phyloP scores from a whole-genome alignment of 2,797 vertebrate species.

The Pristis pectinata region DNA sequence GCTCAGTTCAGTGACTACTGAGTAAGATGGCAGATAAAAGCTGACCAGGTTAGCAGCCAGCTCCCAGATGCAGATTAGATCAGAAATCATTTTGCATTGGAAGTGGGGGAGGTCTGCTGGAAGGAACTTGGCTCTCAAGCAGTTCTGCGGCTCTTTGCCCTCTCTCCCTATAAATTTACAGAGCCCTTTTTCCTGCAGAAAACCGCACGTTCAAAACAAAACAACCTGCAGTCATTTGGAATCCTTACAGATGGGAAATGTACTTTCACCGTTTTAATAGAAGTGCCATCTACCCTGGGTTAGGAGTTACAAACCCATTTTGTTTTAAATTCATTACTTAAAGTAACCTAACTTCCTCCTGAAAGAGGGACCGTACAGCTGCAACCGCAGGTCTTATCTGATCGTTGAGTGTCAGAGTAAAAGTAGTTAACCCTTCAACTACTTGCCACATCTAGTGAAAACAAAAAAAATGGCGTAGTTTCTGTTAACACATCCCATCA shows the following conservation, averaged over 20 bases:
- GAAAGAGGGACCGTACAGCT: conserved; percentile 18
- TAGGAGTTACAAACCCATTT: conserved; percentile 24
- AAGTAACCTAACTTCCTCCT: conserved; percentile 34
- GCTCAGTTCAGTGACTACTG: conserved; percentile 23
- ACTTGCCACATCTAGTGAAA: conserved; percentile 28
- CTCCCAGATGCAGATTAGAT: conserved; percentile 71
- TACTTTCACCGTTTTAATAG: conserved; percentile 26
- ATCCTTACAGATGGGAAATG: conserved; percentile 9
- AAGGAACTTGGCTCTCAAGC: conserved; percentile 50
- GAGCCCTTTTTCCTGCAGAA: conserved; percentile 26
- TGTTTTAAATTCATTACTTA: conserved; percentile 12
- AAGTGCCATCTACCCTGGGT: conserved; percentile 24
- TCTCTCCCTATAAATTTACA: conserved; percentile 27
- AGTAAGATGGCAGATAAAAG: conserved; percentile 25
- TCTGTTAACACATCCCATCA: conserved; percentile 27
- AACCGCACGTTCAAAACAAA: conserved; percentile 31
- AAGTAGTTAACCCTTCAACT: conserved; percentile 31
- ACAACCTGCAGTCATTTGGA: conserved; percentile 16
- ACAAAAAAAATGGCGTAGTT: conserved; percentile 37
- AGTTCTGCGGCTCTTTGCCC: conserved; percentile 48
- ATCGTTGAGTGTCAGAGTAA: conserved; percentile 34
- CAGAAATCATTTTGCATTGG: conserved; percentile 67
- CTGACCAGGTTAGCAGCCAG: conserved; percentile 54
- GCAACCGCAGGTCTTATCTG: conserved; percentile 31
- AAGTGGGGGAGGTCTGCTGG: conserved; percentile 52